phyloP scores from a whole-genome alignment of 2,113 vertebrate species.

The Elephantulus edwardii region DNA sequence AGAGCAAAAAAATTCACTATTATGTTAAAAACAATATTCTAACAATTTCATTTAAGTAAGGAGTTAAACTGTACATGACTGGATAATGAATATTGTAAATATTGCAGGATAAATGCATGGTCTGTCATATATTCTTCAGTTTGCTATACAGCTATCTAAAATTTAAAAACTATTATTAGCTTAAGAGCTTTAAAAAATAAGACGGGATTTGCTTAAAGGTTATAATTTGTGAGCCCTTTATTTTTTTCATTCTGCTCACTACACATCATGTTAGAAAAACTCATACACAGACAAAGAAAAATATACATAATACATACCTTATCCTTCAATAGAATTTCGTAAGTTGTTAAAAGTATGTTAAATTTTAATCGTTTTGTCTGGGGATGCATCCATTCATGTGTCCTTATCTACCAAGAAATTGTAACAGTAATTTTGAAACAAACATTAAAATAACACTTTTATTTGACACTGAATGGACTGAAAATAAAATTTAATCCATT shows the following conservation, averaged over 20 bases:
- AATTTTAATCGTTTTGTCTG: constrained; percentile 97
- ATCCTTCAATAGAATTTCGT: constrained; percentile 98
- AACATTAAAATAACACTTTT: constrained; percentile 14
- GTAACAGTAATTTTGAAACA: constrained; percentile 57
- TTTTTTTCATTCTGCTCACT: neutral
- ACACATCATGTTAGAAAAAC: neutral
- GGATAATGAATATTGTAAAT: constrained; percentile 11
- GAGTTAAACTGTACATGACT: neutral
- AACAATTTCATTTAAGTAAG: neutral
- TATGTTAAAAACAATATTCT: neutral
- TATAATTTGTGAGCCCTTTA: neutral
- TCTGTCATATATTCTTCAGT: neutral
- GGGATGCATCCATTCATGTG: constrained; percentile 98
- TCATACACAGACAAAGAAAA: neutral
- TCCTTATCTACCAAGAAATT: constrained; percentile 90
- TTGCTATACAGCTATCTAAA: neutral
- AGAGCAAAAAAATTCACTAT: constrained; percentile 7
- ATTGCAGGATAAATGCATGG: neutral
- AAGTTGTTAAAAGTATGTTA: constrained; percentile 97
- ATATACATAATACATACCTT: constrained; percentile 86
- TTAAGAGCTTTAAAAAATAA: neutral
- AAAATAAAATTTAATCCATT: constrained; percentile 36
- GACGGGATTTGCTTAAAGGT: neutral
- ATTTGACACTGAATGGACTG: constrained; percentile 16
- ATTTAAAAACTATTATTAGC: constrained; percentile 13